phyloP scores from a whole-genome alignment of 2,797 vertebrate genomes.

The Protosalanx chinensis region DNA sequence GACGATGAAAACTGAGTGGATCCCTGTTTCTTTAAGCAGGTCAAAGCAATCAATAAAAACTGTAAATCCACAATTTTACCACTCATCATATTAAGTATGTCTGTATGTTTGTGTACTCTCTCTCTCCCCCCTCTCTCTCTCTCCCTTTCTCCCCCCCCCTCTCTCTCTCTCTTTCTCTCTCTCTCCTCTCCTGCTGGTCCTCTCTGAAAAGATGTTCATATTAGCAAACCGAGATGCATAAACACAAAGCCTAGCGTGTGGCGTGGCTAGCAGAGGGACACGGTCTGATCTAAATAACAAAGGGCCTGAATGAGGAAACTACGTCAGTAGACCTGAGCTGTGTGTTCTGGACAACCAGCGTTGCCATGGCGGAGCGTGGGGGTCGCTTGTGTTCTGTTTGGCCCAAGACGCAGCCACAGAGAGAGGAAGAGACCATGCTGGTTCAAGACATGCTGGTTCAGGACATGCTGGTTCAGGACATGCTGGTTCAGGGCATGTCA shows the following conservation, averaged over 20 bases:
- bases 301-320: slow-evolving; percentile 57
- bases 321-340: slow-evolving; percentile 43
- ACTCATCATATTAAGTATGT: too few relatives aligned
- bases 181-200: slow-evolving; percentile 30
- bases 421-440: background rate
- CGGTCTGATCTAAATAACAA: slow-evolving; percentile 77
- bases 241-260: slow-evolving; percentile 59
- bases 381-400: background rate
- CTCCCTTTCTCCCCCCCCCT: slow-evolving; percentile 7
- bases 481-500: too few relatives aligned
- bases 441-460: background rate
- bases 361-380: slow-evolving; percentile 69
- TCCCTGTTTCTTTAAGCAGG: too few relatives aligned
- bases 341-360: slow-evolving; percentile 50
- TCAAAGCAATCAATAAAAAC: too few relatives aligned
- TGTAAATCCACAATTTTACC: background rate
- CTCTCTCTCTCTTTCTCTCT: slow-evolving; percentile 5
- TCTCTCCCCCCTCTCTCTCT: slow-evolving; percentile 10
- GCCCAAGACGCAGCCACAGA: background rate
- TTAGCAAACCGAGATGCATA: slow-evolving; percentile 39
- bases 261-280: slow-evolving; percentile 43
- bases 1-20: too few relatives aligned
- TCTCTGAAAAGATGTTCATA: slow-evolving; percentile 38
- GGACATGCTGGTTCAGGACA: too few relatives aligned
- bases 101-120: background rate